These are phyloP conservation scores for Diarsia dahlii DNA, from an alignment of 2,888 invertebrate species.

Conservation along the genomic window DNA sequence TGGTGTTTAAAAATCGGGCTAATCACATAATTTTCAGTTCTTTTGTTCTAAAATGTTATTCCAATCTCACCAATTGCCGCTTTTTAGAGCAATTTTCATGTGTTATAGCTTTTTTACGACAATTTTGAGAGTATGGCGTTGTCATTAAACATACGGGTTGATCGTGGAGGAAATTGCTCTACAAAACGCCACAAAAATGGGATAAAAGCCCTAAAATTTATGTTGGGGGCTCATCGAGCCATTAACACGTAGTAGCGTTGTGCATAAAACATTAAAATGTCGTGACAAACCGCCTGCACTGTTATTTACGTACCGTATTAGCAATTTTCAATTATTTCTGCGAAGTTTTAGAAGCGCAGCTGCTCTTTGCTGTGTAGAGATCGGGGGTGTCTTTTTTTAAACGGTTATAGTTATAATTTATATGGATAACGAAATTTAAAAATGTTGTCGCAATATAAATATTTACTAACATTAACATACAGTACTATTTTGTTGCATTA, in stretches of 20 bases:
- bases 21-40: not conserved
- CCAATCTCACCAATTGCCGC: constrained; percentile 22
- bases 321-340: constrained; percentile 84
- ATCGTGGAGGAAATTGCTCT: constrained; percentile 76
- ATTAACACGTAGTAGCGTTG: constrained; percentile 87
- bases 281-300: constrained; percentile 80
- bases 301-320: constrained; percentile 85
- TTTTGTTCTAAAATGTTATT: constrained; percentile 30
- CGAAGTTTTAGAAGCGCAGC: constrained; percentile 70
- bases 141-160: constrained; percentile 71
- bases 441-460: not conserved
- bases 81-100: constrained; percentile 41
- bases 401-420: not conserved
- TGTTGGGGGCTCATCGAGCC: constrained; percentile 84
- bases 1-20: not conserved
- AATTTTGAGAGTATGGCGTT: constrained; percentile 53
- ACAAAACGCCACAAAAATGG: constrained; percentile 82
- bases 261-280: constrained; percentile 89
- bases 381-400: not conserved
- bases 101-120: constrained; percentile 58
- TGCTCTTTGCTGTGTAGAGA: constrained; percentile 52
- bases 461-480: not conserved
- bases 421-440: not conserved
- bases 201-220: constrained; percentile 85
- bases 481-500: not conserved